A percentile compares a stretch with the other conserved stretches of the same genome.
phyloP scores from a whole-genome alignment of 2,888 invertebrate species.

The Eupeodes luniger region DNA sequence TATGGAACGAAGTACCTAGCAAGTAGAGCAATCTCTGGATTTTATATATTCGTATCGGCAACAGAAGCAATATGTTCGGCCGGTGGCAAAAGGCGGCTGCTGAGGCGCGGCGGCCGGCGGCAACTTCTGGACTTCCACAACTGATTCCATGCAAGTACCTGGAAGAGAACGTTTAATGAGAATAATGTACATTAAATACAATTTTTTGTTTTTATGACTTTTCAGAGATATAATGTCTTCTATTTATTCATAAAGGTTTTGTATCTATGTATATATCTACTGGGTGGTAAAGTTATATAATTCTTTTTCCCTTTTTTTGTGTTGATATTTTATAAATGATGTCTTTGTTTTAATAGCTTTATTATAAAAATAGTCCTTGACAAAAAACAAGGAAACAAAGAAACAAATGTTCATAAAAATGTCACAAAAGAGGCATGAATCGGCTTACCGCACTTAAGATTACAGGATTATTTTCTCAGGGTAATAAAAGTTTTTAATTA shows the following conservation, averaged over 20 bases:
- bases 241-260: not conserved
- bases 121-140: constrained; percentile 40
- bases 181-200: constrained; percentile 5
- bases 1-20: not conserved
- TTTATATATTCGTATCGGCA: not conserved
- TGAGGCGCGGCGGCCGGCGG: too few relatives aligned
- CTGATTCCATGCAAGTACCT: constrained; percentile 60
- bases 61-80: too few relatives aligned
- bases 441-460: not conserved
- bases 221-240: not conserved
- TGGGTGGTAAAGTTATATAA: constrained; percentile 39
- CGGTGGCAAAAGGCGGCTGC: too few relatives aligned
- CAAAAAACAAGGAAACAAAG: not conserved
- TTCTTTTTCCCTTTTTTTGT: not conserved
- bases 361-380: not conserved
- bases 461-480: not conserved
- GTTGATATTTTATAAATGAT: not conserved
- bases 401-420: not conserved
- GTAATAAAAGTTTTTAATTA: not conserved
- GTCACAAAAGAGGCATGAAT: not conserved
- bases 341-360: constrained; percentile 22
- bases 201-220: constrained; percentile 42
- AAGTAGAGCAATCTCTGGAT: constrained; percentile 57
- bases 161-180: constrained; percentile 50
- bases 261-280: not conserved